Conservation (phyloP, 2,888 invertebrate genomes). For the Machimus rusticus region DNA sequence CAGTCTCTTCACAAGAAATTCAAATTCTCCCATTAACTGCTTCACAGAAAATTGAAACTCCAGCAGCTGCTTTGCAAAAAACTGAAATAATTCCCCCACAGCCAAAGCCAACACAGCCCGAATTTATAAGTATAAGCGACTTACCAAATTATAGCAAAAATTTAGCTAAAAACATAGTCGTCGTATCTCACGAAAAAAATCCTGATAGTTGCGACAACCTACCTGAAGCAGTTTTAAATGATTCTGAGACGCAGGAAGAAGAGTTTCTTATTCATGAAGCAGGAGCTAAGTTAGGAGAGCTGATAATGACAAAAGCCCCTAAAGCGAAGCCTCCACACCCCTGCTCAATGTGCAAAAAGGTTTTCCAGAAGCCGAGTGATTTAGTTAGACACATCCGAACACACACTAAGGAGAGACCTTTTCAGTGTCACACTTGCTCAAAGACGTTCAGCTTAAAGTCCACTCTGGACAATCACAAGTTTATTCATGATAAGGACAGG, state of each 20-base stretch:
- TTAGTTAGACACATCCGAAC: conserved; percentile 52
- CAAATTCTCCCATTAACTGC: too few relatives aligned
- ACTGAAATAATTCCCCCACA: background rate
- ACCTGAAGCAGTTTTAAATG: background rate
- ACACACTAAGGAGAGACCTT: conserved; percentile 53
- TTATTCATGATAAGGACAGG: conserved; percentile 49
- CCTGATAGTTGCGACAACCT: background rate
- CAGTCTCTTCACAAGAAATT: too few relatives aligned
- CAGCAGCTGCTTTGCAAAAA: too few relatives aligned
- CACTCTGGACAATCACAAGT: conserved; percentile 50
- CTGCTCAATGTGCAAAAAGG: conserved; percentile 36
- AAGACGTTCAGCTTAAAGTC: conserved; percentile 51
- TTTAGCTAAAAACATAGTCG: conserved; percentile 30
- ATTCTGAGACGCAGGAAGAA: background rate
- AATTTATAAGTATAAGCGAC: conserved; percentile 22
- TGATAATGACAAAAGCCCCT: background rate
- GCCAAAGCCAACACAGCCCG: background rate
- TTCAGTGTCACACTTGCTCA: conserved; percentile 49
- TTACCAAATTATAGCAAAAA: background rate
- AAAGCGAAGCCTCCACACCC: background rate
- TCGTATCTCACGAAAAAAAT: conserved; percentile 20
- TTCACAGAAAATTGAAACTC: too few relatives aligned
- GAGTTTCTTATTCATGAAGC: background rate
- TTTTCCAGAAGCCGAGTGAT: conserved; percentile 51
- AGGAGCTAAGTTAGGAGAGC: background rate